Percentiles rank a stretch among this genome's conserved stretches.
These are phyloP conservation scores for Hypercompe scribonia DNA, from an alignment of 2,888 invertebrate genomes.

Conservation along the genomic window DNA sequence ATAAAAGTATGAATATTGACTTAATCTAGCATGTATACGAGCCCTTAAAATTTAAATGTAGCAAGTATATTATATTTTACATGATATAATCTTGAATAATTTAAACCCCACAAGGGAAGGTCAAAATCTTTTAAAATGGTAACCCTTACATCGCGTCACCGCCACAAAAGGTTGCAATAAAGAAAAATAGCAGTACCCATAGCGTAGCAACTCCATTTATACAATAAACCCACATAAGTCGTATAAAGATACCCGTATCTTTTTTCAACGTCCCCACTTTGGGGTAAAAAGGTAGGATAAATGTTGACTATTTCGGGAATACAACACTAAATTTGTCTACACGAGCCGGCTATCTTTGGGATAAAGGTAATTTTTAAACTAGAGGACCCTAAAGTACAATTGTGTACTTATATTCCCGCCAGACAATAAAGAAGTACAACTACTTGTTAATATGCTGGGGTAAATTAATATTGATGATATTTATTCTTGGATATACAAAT, in stretches of 20 bases:
- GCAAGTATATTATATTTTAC: not conserved
- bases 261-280: constrained; percentile 37
- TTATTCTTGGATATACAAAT: not conserved
- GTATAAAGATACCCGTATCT: constrained; percentile 38
- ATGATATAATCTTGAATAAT: not conserved
- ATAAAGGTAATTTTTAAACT: constrained; percentile 29
- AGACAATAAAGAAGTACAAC: not conserved
- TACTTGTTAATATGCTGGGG: not conserved
- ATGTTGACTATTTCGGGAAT: constrained; percentile 39
- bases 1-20: not conserved
- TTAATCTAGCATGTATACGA: too few species aligned
- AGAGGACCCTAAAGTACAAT: constrained; percentile 31
- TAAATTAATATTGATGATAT: not conserved
- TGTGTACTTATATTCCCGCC: constrained; percentile 7
- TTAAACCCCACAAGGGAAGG: not conserved
- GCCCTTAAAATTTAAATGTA: not conserved
- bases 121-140: not conserved
- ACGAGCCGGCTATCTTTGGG: constrained; percentile 24
- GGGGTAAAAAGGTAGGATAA: constrained; percentile 29
- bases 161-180: constrained; percentile 42
- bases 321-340: constrained; percentile 44
- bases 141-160: constrained; percentile 21
- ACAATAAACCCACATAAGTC: constrained; percentile 47
- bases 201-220: constrained; percentile 42
- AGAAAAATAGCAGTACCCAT: constrained; percentile 38